phyloP scores from a whole-genome alignment of 2,113 vertebrate genomes.

The Halcyon malimbica region DNA sequence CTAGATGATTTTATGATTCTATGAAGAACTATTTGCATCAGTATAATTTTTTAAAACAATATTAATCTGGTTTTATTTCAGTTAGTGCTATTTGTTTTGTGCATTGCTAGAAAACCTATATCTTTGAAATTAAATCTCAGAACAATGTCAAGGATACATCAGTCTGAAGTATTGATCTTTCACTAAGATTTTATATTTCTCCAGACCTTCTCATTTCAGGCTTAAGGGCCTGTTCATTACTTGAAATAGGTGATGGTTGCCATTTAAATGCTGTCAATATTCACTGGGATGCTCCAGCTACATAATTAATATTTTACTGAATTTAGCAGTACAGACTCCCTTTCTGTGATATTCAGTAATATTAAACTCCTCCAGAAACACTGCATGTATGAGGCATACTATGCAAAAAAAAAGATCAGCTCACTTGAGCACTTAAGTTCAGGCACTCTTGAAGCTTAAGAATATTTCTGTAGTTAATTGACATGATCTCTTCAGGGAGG shows the following conservation, averaged over 20 bases:
- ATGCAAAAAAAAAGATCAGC: not conserved
- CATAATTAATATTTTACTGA: not conserved
- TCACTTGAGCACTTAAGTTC: not conserved
- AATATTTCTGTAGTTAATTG: slow-evolving; percentile 35
- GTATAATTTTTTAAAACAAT: not conserved
- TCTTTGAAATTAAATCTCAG: not conserved
- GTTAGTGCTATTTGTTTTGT: not conserved
- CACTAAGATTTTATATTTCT: not conserved
- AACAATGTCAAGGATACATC: not conserved
- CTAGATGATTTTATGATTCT: too few relatives aligned
- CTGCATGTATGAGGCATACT: not conserved
- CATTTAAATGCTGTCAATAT: not conserved
- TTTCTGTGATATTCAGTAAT: not conserved
- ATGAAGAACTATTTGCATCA: not conserved
- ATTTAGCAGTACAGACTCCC: not conserved
- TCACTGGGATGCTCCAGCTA: not conserved
- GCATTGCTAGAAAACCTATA: not conserved
- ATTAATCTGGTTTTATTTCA: not conserved
- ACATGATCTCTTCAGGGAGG: slow-evolving; percentile 2
- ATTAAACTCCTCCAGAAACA: not conserved
- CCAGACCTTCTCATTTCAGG: not conserved
- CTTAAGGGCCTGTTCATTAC: not conserved
- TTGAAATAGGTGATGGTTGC: not conserved
- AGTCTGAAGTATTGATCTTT: not conserved
- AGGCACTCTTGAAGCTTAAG: not conserved